Evolutionary conservation across 1,140 invertebrate species (phyloP).

Genomic region (Hylyphantes graminicola): DNA sequence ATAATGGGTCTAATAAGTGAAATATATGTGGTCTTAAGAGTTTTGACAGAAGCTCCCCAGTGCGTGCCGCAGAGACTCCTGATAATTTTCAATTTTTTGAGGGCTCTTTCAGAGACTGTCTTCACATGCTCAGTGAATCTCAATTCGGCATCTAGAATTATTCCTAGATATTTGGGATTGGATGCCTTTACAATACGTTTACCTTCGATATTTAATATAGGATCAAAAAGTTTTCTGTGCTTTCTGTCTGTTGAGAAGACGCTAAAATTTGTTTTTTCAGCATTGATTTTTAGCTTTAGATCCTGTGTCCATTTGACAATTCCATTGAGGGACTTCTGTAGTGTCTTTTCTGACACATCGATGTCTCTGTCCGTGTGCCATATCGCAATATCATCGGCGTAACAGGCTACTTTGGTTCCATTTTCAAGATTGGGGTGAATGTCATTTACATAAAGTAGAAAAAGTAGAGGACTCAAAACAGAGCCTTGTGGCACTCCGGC

Average conservation of each 20-base stretch:
- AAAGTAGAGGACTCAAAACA: background rate
- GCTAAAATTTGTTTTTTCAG: too few relatives aligned
- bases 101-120: background rate
- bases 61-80: conserved; percentile 2
- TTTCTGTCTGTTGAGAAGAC: too few relatives aligned
- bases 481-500: conserved; percentile 2
- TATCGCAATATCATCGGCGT: too few relatives aligned
- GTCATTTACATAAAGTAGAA: background rate
- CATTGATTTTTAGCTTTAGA: too few relatives aligned
- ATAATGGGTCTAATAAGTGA: conserved; percentile 1
- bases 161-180: conserved; percentile 19
- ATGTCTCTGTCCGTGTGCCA: too few relatives aligned
- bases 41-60: background rate
- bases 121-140: conserved; percentile 19
- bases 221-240: too few relatives aligned
- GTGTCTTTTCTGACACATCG: background rate
- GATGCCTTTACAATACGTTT: background rate
- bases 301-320: background rate
- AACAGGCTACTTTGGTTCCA: too few relatives aligned
- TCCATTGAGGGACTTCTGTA: background rate
- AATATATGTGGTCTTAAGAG: background rate
- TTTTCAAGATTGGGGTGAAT: background rate
- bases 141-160: conserved; percentile 9
- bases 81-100: conserved; percentile 17
- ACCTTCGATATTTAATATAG: background rate